phyloP scores from a whole-genome alignment of 2,888 invertebrate genomes.

The Pollenia griseotomentosa region DNA sequence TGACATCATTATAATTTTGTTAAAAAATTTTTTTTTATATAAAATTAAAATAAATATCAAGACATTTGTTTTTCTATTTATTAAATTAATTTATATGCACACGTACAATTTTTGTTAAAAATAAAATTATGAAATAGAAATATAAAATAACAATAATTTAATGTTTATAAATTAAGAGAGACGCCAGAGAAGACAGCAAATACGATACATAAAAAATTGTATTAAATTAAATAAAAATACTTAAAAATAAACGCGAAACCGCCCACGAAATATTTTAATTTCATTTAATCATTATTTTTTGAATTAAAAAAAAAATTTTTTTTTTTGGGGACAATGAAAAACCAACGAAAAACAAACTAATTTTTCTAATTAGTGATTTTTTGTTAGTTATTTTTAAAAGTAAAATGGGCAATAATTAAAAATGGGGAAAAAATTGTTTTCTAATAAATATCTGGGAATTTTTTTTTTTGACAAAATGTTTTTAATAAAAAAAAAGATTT shows the following conservation, averaged over 20 bases:
- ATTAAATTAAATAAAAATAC: conserved; percentile 67
- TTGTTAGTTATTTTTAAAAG: not conserved
- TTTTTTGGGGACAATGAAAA: conserved; percentile 10
- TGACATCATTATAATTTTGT: conserved; percentile 54
- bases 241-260: conserved; percentile 76
- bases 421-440: too few species aligned
- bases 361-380: conserved; percentile 7
- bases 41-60: conserved; percentile 40
- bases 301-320: conserved; percentile 7
- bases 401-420: not conserved
- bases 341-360: not conserved
- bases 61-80: conserved; percentile 51
- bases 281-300: conserved; percentile 44
- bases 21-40: conserved; percentile 6
- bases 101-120: conserved; percentile 45
- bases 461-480: too few species aligned
- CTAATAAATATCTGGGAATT: too few species aligned
- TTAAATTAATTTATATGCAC: conserved; percentile 65
- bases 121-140: conserved; percentile 2
- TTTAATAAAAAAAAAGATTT: too few species aligned
- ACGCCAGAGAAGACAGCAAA: conserved; percentile 69
- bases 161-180: conserved; percentile 57
- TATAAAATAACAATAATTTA: conserved; percentile 49
- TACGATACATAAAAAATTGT: conserved; percentile 47
- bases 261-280: conserved; percentile 77